These are phyloP conservation scores for Malurus melanocephalus DNA, from an alignment of 2,113 vertebrate species.

Conservation along the genomic window DNA sequence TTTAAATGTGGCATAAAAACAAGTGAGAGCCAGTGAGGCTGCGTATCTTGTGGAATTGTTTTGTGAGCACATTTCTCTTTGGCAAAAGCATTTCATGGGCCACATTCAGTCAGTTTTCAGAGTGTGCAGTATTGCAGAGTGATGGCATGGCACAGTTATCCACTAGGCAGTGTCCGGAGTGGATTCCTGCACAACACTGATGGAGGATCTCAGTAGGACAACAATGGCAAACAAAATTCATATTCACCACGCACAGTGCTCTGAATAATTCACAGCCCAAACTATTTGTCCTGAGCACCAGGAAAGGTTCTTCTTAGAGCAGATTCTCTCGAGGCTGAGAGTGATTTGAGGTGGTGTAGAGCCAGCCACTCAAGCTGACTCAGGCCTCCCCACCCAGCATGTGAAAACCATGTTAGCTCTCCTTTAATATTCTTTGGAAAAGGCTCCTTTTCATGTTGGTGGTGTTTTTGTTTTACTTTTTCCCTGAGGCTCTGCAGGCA, in stretches of 20 bases:
- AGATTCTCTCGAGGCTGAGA: neutral
- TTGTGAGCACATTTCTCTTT: neutral
- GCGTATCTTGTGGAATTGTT: neutral
- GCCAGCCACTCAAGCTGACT: neutral
- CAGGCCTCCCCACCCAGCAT: neutral
- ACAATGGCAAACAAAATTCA: neutral
- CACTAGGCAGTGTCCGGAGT: neutral
- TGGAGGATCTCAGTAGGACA: neutral
- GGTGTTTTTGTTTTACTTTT: neutral
- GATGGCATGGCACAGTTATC: neutral
- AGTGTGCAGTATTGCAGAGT: neutral
- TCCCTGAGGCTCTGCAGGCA: neutral
- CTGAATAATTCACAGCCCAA: neutral
- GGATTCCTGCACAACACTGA: neutral
- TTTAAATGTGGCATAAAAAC: neutral
- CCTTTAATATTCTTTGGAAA: slow-evolving; percentile 7
- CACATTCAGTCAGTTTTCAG: neutral
- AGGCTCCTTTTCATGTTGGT: neutral
- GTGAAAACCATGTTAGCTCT: neutral
- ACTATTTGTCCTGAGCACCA: neutral
- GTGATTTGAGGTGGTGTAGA: neutral
- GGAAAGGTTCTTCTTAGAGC: neutral
- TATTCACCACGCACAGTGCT: neutral
- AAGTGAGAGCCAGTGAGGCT: neutral
- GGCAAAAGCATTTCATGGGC: neutral